These are phyloP conservation scores for Psilanteris sp. DNA, from an alignment of 1,140 invertebrate genomes.

Conservation along the genomic window DNA sequence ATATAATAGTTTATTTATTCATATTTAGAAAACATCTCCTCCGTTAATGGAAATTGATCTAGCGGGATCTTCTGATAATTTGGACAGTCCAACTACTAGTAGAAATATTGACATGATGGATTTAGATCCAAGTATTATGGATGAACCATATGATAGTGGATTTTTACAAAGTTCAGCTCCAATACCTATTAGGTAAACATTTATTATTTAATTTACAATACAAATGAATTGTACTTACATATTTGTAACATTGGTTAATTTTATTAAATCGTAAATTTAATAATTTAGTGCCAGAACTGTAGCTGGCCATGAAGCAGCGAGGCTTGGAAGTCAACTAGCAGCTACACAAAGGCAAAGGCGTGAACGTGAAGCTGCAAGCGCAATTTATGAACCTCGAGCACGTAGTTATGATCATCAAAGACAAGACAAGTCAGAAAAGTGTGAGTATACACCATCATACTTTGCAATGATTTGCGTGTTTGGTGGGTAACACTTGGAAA, in stretches of 20 bases:
- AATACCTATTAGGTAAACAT: conserved; percentile 79
- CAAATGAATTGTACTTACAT: too few species aligned
- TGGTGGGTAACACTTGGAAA: conserved; percentile 55
- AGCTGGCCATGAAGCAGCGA: conserved; percentile 87
- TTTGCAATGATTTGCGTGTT: conserved; percentile 35
- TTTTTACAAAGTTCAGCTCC: conserved; percentile 78
- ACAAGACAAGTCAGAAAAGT: conserved; percentile 80
- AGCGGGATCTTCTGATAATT: conserved; percentile 65
- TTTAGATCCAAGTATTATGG: conserved; percentile 77
- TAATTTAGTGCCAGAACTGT: conserved; percentile 84
- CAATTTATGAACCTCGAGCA: conserved; percentile 80
- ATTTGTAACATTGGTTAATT: too few species aligned
- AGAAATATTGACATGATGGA: conserved; percentile 79
- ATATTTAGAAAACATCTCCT: conserved; percentile 68
- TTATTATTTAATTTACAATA: too few species aligned
- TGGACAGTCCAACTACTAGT: conserved; percentile 77
- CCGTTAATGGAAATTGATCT: conserved; percentile 70
- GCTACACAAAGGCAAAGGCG: conserved; percentile 81
- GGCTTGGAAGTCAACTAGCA: conserved; percentile 85
- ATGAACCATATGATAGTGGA: conserved; percentile 78
- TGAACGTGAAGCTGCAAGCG: conserved; percentile 73
- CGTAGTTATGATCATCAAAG: conserved; percentile 84
- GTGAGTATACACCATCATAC: conserved; percentile 72
- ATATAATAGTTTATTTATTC: neutral
- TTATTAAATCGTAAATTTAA: too few species aligned